Conservation (phyloP, 2,888 invertebrate genomes). For the Synergus laeviventris region DNA sequence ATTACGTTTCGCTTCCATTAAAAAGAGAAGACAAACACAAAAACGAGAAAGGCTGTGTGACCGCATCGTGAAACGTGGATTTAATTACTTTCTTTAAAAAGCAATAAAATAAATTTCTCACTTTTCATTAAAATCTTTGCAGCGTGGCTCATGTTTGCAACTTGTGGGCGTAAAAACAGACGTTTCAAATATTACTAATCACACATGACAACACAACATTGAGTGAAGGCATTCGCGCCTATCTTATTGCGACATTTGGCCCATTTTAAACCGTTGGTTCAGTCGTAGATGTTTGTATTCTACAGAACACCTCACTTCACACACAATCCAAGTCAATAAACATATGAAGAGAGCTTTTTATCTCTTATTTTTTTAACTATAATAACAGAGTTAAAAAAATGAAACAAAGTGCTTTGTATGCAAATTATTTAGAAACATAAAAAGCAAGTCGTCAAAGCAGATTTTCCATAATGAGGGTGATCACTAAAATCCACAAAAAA, state of each 20-base stretch:
- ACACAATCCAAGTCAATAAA: not conserved
- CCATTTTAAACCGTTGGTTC: constrained; percentile 62
- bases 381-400: constrained; percentile 4
- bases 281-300: constrained; percentile 50
- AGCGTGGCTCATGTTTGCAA: constrained; percentile 50
- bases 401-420: not conserved
- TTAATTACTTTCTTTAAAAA: not conserved
- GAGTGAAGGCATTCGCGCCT: constrained; percentile 56
- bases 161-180: constrained; percentile 39
- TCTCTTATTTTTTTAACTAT: not conserved
- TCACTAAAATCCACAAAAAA: not conserved
- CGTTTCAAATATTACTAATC: constrained; percentile 43
- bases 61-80: not conserved
- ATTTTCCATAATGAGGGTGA: not conserved
- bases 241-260: constrained; percentile 56
- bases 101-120: constrained; percentile 48
- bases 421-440: not conserved
- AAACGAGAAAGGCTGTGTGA: not conserved
- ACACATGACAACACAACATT: constrained; percentile 49
- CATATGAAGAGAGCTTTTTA: not conserved
- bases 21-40: not conserved
- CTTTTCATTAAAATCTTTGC: constrained; percentile 53
- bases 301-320: constrained; percentile 8
- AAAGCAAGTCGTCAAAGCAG: not conserved
- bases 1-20: not conserved